Evolutionary conservation across 2,797 vertebrate species (phyloP).

Genomic region (Vireo griseus): DNA sequence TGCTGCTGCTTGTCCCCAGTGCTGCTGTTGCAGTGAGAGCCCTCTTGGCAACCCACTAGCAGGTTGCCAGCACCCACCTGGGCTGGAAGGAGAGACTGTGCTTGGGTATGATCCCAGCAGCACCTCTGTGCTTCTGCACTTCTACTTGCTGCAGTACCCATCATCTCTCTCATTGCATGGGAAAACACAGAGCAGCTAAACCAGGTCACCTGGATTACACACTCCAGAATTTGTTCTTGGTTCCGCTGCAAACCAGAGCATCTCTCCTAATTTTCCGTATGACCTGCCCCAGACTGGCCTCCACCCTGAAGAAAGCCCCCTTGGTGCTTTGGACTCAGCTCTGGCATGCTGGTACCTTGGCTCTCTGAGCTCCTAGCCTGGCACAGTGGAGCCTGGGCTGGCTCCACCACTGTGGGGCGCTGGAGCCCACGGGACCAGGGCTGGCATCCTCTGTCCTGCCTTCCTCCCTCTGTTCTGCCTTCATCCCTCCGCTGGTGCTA

Average conservation of each 20-base stretch:
- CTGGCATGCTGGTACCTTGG: accelerated
- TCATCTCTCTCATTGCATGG: accelerated
- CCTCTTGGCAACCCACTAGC: background rate
- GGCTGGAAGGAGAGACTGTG: background rate
- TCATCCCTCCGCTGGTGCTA: background rate
- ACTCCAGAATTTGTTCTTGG: background rate
- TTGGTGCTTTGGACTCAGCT: background rate
- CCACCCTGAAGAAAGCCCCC: background rate
- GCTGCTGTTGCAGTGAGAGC: background rate
- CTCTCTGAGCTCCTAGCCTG: background rate
- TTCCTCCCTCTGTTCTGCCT: background rate
- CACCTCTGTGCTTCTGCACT: background rate
- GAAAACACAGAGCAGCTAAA: background rate
- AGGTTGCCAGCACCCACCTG: background rate
- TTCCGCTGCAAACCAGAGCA: background rate
- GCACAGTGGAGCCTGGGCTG: background rate
- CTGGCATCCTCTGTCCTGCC: background rate
- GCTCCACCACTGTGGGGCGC: constrained; percentile 27
- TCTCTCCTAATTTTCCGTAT: accelerated
- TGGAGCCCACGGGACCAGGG: background rate
- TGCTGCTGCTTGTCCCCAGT: background rate
- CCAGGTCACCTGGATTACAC: background rate
- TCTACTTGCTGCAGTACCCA: background rate
- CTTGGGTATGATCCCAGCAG: background rate
- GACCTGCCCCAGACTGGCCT: background rate